A percentile compares a stretch with the other conserved stretches of the same genome.
Evolutionary conservation across 1,140 invertebrate species (phyloP).

Genomic region (Saxidomus purpurata): DNA sequence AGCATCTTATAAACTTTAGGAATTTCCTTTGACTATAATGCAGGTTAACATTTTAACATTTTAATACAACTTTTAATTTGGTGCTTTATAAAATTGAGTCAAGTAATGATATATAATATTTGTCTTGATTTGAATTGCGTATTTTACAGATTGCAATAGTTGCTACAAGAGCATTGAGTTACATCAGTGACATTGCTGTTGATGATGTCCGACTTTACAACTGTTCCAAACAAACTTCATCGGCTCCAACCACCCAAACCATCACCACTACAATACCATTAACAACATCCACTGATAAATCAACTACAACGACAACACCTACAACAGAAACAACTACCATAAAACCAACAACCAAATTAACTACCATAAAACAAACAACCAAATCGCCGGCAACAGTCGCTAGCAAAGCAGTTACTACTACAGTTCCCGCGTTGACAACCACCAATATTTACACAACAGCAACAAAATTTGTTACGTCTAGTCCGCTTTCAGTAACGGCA

Average conservation of each 20-base stretch:
- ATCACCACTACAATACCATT: neutral
- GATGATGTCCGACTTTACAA: conserved; percentile 89
- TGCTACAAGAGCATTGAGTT: conserved; percentile 89
- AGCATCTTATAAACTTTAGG: no score
- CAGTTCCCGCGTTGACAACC: no score
- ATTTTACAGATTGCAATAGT: conserved; percentile 91
- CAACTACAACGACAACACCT: neutral
- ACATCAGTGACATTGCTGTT: conserved; percentile 91
- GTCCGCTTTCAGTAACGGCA: no score
- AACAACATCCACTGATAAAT: neutral
- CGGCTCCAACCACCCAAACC: neutral
- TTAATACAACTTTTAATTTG: no score
- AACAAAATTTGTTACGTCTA: neutral
- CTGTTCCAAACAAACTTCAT: conserved; percentile 66
- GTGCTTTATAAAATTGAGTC: no score
- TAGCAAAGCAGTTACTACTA: neutral
- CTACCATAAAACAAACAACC: neutral
- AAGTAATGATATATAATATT: no score
- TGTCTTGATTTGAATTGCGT: no score
- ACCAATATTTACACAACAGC: neutral
- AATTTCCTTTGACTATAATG: no score
- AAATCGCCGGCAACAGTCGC: neutral
- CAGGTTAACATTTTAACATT: no score
- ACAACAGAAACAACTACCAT: neutral
- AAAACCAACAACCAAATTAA: neutral